Evolutionary conservation across 2,113 vertebrate genomes (phyloP).

Genomic region (Nycticorax nycticorax): DNA sequence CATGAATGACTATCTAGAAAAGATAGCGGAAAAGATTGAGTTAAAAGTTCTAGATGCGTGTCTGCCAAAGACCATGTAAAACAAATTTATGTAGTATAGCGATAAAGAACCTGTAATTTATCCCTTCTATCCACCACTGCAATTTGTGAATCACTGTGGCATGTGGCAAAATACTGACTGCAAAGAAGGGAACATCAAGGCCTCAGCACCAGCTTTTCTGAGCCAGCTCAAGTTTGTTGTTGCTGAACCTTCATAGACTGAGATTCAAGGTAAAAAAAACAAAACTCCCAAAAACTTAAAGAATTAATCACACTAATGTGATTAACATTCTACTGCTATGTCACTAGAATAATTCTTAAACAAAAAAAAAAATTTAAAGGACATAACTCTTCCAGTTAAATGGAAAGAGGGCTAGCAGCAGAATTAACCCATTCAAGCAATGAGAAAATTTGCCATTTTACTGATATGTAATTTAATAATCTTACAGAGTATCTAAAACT

Average conservation of each 20-base stretch:
- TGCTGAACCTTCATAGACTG: background rate
- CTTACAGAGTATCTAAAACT: background rate
- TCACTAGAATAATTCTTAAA: background rate
- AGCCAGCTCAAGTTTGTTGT: background rate
- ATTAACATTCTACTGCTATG: background rate
- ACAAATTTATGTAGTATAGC: background rate
- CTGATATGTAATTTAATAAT: background rate
- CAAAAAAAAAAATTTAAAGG: background rate
- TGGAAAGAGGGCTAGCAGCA: constrained; percentile 1
- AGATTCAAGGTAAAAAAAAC: background rate
- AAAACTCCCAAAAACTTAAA: background rate
- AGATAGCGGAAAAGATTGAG: too few relatives aligned
- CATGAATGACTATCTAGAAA: too few relatives aligned
- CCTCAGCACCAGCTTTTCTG: background rate
- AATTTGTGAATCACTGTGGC: background rate
- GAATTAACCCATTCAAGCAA: background rate
- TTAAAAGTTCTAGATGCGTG: fast-evolving
- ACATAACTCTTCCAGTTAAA: background rate
- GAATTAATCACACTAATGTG: background rate
- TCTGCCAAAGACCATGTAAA: background rate
- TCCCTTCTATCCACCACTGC: background rate
- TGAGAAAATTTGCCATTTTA: background rate
- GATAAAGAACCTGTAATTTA: background rate
- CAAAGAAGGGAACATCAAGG: background rate
- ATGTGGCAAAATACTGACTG: background rate